A percentile compares a stretch with the other conserved stretches of the same genome.
phyloP scores from a whole-genome alignment of 2,113 vertebrate genomes.

The Thamnophis sirtalis region DNA sequence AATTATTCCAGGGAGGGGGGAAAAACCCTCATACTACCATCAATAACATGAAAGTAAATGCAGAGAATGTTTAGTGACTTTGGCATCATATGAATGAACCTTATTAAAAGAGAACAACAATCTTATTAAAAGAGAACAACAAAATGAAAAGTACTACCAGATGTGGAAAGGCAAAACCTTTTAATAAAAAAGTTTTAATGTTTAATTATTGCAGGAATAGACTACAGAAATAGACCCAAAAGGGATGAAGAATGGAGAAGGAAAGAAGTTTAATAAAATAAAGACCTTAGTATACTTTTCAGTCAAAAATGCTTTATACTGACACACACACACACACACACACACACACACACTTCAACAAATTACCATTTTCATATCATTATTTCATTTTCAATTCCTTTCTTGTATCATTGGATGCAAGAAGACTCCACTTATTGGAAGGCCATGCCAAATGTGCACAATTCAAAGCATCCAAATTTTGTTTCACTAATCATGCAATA shows the following conservation, averaged over 20 bases:
- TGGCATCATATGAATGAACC: neutral
- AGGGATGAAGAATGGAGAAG: neutral
- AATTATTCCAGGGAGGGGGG: neutral
- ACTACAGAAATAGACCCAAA: neutral
- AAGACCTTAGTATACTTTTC: neutral
- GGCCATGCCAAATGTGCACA: neutral
- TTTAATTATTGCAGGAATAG: neutral
- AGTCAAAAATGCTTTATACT: neutral
- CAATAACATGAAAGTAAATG: neutral
- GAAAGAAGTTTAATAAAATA: neutral
- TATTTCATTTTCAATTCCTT: conserved; percentile 34
- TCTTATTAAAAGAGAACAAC: neutral
- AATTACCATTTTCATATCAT: conserved; percentile 9
- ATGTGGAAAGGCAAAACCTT: neutral
- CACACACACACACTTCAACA: neutral
- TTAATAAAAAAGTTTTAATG: neutral
- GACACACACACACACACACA: fast-evolving
- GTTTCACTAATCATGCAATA: neutral
- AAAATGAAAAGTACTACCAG: neutral
- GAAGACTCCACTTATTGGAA: neutral
- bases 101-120: neutral
- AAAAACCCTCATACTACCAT: neutral
- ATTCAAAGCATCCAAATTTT: neutral
- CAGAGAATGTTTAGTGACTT: neutral
- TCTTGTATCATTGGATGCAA: conserved; percentile 21